A percentile compares a stretch with the other conserved stretches of the same genome.
These are phyloP conservation scores for Leptinotarsa defecta DNA, from an alignment of 1,140 invertebrate species.

Conservation along the genomic window DNA sequence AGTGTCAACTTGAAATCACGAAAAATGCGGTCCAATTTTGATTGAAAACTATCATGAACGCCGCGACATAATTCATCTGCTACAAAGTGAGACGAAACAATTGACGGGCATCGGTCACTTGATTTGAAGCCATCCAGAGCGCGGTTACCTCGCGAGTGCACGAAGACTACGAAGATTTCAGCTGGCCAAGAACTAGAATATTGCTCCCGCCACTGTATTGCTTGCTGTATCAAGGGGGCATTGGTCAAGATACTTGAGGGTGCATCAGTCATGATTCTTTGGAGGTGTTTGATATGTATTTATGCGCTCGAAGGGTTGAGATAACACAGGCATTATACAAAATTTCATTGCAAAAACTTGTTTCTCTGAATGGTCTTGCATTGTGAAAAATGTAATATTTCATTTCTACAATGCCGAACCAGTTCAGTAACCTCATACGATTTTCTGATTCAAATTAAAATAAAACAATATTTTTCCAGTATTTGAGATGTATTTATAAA, in stretches of 20 bases:
- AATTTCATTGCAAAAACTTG: no score
- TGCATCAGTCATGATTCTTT: constrained; percentile 1
- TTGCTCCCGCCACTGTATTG: constrained; percentile 39
- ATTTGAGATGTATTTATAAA: no score
- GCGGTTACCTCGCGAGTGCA: constrained; percentile 40
- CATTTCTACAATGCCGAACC: no score
- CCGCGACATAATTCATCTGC: background rate
- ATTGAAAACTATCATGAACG: background rate
- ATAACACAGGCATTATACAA: no score
- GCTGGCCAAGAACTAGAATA: constrained; percentile 30
- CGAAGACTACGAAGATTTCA: constrained; percentile 35
- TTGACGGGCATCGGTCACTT: constrained; percentile 22
- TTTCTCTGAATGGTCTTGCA: no score
- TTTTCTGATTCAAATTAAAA: no score
- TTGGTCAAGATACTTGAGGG: constrained; percentile 27
- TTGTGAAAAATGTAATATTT: no score
- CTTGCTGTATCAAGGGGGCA: constrained; percentile 29
- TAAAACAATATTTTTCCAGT: no score
- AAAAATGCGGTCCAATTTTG: background rate
- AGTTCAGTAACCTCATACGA: no score
- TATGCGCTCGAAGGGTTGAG: background rate
- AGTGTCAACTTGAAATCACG: no score
- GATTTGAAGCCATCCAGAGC: constrained; percentile 38
- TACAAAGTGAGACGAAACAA: constrained; percentile 8
- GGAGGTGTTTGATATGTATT: background rate